Percentiles rank a stretch among this genome's conserved stretches.
phyloP scores from a whole-genome alignment of 2,888 invertebrate genomes.

The Teleogryllus oceanicus region DNA sequence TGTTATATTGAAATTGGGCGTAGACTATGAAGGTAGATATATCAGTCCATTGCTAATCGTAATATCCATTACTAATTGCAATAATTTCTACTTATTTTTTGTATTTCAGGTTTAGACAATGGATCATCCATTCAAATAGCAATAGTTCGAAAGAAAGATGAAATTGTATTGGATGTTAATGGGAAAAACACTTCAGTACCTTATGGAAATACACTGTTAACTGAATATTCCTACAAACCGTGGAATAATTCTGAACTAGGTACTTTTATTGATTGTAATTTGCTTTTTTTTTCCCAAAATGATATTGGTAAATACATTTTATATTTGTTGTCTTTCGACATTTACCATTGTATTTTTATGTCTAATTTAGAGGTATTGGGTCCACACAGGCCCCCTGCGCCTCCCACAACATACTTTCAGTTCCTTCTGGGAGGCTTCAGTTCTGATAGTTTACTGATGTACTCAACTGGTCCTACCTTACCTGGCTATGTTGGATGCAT shows the following conservation, averaged over 20 bases:
- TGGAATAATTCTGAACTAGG: conserved; percentile 80
- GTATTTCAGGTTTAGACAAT: conserved; percentile 60
- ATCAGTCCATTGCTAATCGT: not conserved
- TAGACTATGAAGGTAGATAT: conserved; percentile 59
- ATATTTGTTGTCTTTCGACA: not conserved
- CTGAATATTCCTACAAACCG: conserved; percentile 78
- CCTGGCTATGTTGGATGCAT: conserved; percentile 78
- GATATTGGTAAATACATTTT: conserved; percentile 21
- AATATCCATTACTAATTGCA: too few relatives aligned
- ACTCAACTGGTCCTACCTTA: conserved; percentile 52
- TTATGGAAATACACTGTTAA: conserved; percentile 65
- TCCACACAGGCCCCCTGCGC: conserved; percentile 83
- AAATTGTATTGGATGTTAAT: conserved; percentile 78
- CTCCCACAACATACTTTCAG: conserved; percentile 86
- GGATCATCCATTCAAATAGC: conserved; percentile 85
- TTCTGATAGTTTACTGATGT: conserved; percentile 63
- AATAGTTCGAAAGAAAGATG: conserved; percentile 68
- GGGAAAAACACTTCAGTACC: conserved; percentile 67
- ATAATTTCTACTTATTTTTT: not conserved
- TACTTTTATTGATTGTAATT: conserved; percentile 45
- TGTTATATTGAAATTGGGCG: conserved; percentile 74
- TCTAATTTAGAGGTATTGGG: conserved; percentile 70
- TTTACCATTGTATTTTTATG: conserved; percentile 11
- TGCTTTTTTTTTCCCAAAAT: too few relatives aligned
- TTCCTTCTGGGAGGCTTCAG: conserved; percentile 81